A percentile compares a stretch with the other conserved stretches of the same genome.
Evolutionary conservation across 2,888 invertebrate species (phyloP).

Genomic region (Ferrisia virgata): DNA sequence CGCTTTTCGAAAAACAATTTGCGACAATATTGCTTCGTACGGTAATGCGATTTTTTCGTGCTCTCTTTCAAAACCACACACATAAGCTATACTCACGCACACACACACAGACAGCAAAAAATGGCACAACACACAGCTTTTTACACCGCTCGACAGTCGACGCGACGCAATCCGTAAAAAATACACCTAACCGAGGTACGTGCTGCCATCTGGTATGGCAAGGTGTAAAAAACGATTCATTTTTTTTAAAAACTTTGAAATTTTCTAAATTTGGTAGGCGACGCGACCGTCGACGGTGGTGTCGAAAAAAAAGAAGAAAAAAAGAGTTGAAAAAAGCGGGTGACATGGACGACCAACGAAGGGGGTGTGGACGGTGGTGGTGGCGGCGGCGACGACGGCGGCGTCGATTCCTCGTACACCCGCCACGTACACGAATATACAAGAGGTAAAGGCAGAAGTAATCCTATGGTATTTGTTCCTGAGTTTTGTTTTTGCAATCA

Average conservation of each 20-base stretch:
- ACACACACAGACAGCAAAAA: not conserved
- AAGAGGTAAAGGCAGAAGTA: constrained; percentile 37
- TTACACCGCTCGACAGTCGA: too few relatives aligned
- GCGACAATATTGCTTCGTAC: not conserved
- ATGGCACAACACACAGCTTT: not conserved
- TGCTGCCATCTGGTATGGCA: constrained; percentile 6
- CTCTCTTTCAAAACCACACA: not conserved
- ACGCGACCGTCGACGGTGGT: not conserved
- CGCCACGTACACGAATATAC: not conserved
- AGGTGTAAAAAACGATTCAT: not conserved
- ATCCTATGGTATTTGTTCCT: constrained; percentile 38
- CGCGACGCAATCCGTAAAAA: too few relatives aligned
- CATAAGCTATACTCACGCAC: not conserved
- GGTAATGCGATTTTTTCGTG: not conserved
- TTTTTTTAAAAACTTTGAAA: constrained; percentile 15
- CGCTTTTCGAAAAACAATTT: constrained; percentile 32
- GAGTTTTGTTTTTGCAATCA: constrained; percentile 44
- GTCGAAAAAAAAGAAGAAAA: too few relatives aligned
- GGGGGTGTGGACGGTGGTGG: not conserved
- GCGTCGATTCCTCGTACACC: not conserved
- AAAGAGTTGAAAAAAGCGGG: not conserved
- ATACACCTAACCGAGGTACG: not conserved
- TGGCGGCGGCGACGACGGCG: not conserved
- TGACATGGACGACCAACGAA: not conserved
- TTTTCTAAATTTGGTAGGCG: not conserved